A percentile compares a stretch with the other conserved stretches of the same genome.
phyloP scores from a whole-genome alignment of 2,113 vertebrate genomes.

The Lophochroa leadbeateri region DNA sequence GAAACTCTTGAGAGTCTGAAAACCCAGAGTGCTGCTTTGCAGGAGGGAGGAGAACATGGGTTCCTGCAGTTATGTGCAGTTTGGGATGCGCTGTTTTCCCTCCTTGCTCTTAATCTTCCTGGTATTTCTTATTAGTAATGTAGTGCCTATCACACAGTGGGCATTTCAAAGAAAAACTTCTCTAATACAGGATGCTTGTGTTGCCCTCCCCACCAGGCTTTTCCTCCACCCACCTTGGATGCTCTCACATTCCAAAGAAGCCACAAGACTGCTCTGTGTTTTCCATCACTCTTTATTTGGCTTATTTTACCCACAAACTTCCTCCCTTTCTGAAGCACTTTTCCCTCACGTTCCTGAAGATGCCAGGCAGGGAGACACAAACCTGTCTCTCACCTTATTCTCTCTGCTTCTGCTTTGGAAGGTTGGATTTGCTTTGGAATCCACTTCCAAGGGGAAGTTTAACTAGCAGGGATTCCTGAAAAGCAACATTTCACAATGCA shows the following conservation, averaged over 20 bases:
- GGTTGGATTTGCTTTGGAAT: not conserved
- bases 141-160: rapidly evolving
- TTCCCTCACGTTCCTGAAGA: not conserved
- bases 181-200: not conserved
- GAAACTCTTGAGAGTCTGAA: not conserved
- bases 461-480: slow-evolving; percentile 7
- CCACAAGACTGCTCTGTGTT: not conserved
- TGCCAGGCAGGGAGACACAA: rapidly evolving
- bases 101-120: not conserved
- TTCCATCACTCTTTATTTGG: not conserved
- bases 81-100: not conserved
- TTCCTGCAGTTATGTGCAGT: not conserved
- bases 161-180: not conserved
- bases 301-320: not conserved
- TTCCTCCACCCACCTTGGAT: not conserved
- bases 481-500: not conserved
- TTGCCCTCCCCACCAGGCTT: not conserved
- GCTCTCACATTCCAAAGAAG: not conserved
- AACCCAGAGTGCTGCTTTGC: not conserved
- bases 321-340: not conserved
- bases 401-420: not conserved
- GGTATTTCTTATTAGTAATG: not conserved
- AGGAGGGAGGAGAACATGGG: not conserved
- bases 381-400: not conserved
- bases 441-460: not conserved